Evolutionary conservation across 1,140 invertebrate species (phyloP).

Genomic region (Monochamus saltuarius): DNA sequence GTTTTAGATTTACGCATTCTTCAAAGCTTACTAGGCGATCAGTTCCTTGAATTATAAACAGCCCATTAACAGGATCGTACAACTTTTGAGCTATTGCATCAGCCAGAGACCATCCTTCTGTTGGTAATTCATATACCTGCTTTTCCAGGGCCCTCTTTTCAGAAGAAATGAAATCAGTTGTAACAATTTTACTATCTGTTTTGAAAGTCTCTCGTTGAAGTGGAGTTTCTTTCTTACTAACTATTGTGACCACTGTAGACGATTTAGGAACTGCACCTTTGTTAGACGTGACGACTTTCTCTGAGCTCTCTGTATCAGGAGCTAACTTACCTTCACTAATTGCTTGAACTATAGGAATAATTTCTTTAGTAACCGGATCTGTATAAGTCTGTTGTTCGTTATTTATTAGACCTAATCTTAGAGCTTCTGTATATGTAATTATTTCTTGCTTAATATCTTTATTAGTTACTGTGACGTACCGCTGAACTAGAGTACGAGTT

Average conservation of each 20-base stretch:
- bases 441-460: conserved; percentile 61
- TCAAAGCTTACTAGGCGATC: conserved; percentile 82
- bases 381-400: conserved; percentile 75
- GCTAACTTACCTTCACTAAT: conserved; percentile 69
- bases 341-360: conserved; percentile 80
- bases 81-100: conserved; percentile 76
- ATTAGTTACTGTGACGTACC: conserved; percentile 73
- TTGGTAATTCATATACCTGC: conserved; percentile 71
- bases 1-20: conserved; percentile 81
- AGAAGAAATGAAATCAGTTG: conserved; percentile 42
- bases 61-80: conserved; percentile 77
- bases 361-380: conserved; percentile 73
- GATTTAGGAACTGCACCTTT: conserved; percentile 30
- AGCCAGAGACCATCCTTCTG: conserved; percentile 76
- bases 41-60: conserved; percentile 85
- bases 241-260: conserved; percentile 33
- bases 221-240: conserved; percentile 33
- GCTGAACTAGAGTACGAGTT: conserved; percentile 76
- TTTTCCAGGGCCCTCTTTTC: conserved; percentile 56
- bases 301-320: conserved; percentile 59
- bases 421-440: conserved; percentile 75
- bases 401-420: conserved; percentile 77
- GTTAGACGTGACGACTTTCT: conserved; percentile 44
- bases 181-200: conserved; percentile 48
- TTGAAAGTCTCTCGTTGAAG: conserved; percentile 5